Conservation (phyloP, 1,140 invertebrate genomes). For the Drosophila watanabei region DNA sequence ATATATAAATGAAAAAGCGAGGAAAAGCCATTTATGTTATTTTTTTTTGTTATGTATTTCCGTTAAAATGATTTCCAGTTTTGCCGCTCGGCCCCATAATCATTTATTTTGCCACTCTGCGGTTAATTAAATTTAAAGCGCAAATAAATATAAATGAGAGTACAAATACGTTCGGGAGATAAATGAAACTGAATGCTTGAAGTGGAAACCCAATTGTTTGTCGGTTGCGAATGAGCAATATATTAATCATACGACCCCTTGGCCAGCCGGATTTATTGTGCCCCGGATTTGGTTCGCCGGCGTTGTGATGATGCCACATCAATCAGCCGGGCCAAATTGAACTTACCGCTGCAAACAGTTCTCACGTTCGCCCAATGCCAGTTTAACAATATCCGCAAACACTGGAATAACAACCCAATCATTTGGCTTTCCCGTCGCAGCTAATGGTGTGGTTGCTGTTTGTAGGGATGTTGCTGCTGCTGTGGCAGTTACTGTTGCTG, state of each 20-base stretch:
- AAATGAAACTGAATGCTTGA: conserved; percentile 29
- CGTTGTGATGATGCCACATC: conserved; percentile 25
- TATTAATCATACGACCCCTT: conserved; percentile 37
- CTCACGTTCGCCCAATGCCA: conserved; percentile 79
- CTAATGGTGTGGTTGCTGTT: conserved; percentile 45
- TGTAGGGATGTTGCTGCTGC: conserved; percentile 21
- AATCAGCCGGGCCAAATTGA: conserved; percentile 29
- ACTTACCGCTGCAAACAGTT: conserved; percentile 83
- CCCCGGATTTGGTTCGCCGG: conserved; percentile 5
- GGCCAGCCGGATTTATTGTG: conserved; percentile 1
- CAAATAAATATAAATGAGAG: conserved; percentile 42
- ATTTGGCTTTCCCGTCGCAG: conserved; percentile 65
- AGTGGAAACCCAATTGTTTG: conserved; percentile 18
- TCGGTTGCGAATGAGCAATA: conserved; percentile 29
- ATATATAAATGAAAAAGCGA: conserved; percentile 10
- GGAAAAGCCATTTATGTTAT: conserved; percentile 29
- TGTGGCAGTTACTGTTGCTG: neutral
- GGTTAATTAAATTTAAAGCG: conserved; percentile 61
- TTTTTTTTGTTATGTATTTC: conserved; percentile 26
- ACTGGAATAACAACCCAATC: conserved; percentile 85
- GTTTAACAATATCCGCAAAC: conserved; percentile 85
- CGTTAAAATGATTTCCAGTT: conserved; percentile 23
- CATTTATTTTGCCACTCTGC: conserved; percentile 48
- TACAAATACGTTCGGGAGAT: conserved; percentile 9
- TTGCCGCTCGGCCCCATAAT: conserved; percentile 31